Conservation (phyloP, 1,140 invertebrate species). For the Bombus confusus region DNA sequence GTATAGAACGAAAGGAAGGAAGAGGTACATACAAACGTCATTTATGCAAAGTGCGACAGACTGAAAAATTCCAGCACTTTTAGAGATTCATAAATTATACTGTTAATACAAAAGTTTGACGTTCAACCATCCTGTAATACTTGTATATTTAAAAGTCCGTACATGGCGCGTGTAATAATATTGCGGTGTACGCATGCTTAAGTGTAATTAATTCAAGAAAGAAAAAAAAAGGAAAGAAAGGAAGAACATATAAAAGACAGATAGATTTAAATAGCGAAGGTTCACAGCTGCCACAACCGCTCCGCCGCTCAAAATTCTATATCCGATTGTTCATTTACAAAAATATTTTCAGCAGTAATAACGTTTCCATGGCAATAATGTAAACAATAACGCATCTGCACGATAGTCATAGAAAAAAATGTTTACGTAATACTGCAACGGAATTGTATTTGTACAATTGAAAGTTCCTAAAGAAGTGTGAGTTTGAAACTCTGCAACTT, state of each 20-base stretch:
- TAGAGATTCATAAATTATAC: slow-evolving; percentile 37
- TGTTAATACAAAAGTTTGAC: slow-evolving; percentile 38
- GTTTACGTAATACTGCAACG: slow-evolving; percentile 54
- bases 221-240: background rate
- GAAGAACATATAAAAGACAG: slow-evolving; percentile 40
- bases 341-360: slow-evolving; percentile 70
- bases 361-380: slow-evolving; percentile 69
- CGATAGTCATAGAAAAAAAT: slow-evolving; percentile 49
- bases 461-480: slow-evolving; percentile 64
- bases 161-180: slow-evolving; percentile 36
- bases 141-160: slow-evolving; percentile 44
- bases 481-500: slow-evolving; percentile 47
- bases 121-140: slow-evolving; percentile 50
- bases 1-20: background rate
- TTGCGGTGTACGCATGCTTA: slow-evolving; percentile 49
- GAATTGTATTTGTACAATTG: slow-evolving; percentile 67
- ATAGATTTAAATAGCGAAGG: slow-evolving; percentile 49
- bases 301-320: slow-evolving; percentile 58
- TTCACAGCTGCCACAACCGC: slow-evolving; percentile 59
- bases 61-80: slow-evolving; percentile 54
- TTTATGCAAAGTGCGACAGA: slow-evolving; percentile 48
- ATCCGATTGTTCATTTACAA: slow-evolving; percentile 50
- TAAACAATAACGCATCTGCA: slow-evolving; percentile 52
- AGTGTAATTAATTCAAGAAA: slow-evolving; percentile 27
- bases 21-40: slow-evolving; percentile 28